Evolutionary conservation across 1,140 invertebrate genomes (phyloP).

Genomic region (Periplaneta americana): DNA sequence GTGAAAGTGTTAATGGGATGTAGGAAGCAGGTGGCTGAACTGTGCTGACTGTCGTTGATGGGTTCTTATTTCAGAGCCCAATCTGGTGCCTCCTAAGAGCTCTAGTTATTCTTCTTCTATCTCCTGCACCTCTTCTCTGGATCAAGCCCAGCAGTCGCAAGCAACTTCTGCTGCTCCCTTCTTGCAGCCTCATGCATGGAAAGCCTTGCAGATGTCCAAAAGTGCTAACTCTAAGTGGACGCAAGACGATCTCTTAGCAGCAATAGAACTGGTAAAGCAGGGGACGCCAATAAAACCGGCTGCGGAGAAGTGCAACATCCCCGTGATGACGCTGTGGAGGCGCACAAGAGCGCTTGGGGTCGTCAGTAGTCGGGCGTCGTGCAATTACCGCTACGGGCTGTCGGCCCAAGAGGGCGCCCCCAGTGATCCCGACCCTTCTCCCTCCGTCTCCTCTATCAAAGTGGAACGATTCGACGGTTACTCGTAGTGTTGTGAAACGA

Average conservation of each 20-base stretch:
- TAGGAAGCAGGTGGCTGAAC: neutral
- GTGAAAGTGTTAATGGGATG: neutral
- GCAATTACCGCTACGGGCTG: constrained; percentile 13
- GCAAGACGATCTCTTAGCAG: constrained; percentile 22
- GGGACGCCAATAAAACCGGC: constrained; percentile 27
- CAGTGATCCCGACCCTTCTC: neutral
- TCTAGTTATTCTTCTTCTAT: constrained; percentile 12
- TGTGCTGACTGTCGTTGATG: constrained; percentile 3
- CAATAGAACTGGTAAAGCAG: constrained; percentile 23
- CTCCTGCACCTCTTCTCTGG: neutral
- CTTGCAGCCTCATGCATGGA: constrained; percentile 14
- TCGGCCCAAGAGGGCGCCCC: neutral
- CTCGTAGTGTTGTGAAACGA: neutral
- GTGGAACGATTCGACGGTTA: neutral
- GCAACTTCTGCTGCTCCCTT: neutral
- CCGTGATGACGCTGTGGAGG: constrained; percentile 29
- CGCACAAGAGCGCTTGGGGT: constrained; percentile 25
- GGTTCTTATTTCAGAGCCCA: constrained; percentile 17
- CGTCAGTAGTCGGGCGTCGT: constrained; percentile 22
- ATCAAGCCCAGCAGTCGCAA: neutral
- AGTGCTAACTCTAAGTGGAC: constrained; percentile 25
- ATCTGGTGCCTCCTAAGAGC: constrained; percentile 7
- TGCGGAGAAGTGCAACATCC: constrained; percentile 25
- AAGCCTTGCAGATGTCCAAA: constrained; percentile 23
- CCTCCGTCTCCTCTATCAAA: neutral